These are phyloP conservation scores for Xestia xanthographa DNA, from an alignment of 2,888 invertebrate species.

Conservation along the genomic window DNA sequence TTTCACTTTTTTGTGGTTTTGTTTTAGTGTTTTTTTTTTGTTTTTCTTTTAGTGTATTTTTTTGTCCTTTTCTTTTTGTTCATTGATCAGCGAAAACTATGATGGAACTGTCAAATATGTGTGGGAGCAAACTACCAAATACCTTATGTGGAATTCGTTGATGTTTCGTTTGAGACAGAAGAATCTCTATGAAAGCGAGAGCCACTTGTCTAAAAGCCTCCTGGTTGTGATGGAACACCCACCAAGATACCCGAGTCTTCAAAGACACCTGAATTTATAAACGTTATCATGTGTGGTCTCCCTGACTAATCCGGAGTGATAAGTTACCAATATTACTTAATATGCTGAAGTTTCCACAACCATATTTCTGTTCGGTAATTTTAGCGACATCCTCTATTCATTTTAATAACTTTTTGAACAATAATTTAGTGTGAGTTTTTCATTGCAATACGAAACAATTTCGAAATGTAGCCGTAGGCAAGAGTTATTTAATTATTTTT, in stretches of 20 bases:
- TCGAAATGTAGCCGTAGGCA: neutral
- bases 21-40: too few relatives aligned
- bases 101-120: neutral
- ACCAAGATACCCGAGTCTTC: neutral
- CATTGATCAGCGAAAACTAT: neutral
- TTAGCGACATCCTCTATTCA: neutral
- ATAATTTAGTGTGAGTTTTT: constrained; percentile 8
- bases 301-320: neutral
- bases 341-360: neutral
- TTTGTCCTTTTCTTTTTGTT: too few relatives aligned
- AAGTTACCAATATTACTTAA: neutral
- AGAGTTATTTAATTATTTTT: constrained; percentile 13
- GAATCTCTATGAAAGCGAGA: neutral
- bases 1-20: too few relatives aligned
- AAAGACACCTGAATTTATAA: neutral
- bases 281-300: neutral
- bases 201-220: neutral
- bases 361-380: neutral
- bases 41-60: too few relatives aligned
- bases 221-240: neutral
- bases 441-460: constrained; percentile 13
- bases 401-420: constrained; percentile 3
- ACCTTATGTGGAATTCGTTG: neutral
- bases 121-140: neutral
- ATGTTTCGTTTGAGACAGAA: neutral